These are phyloP conservation scores for Neotoma lepida DNA, from an alignment of 2,113 vertebrate species.

Conservation along the genomic window DNA sequence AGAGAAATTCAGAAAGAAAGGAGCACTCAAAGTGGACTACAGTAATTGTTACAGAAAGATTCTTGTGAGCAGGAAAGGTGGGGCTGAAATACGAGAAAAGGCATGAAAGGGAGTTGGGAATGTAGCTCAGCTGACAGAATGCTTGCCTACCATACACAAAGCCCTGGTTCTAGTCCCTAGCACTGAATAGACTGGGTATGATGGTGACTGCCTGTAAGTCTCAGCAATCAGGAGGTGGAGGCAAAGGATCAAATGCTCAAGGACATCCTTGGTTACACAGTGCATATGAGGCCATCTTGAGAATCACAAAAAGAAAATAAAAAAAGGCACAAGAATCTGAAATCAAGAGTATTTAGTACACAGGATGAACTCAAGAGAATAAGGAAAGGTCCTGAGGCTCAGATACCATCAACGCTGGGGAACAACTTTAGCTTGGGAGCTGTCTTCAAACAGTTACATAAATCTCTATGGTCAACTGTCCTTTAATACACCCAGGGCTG, in stretches of 20 bases:
- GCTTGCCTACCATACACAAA: neutral
- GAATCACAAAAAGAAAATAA: neutral
- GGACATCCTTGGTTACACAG: neutral
- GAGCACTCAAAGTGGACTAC: conserved; percentile 17
- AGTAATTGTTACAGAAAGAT: neutral
- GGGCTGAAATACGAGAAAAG: neutral
- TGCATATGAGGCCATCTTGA: neutral
- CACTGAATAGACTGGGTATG: neutral
- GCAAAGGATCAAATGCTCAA: neutral
- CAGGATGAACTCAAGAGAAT: neutral
- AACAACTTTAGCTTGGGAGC: conserved; percentile 6
- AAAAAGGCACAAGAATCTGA: neutral
- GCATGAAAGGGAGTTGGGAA: neutral
- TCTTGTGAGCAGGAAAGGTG: neutral
- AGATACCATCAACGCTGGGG: neutral
- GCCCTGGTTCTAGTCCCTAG: neutral
- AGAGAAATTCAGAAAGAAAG: conserved; percentile 11
- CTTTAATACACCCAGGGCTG: conserved; percentile 41
- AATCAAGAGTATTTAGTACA: neutral
- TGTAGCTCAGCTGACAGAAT: neutral
- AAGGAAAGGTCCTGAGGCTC: conserved; percentile 26
- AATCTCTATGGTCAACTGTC: conserved; percentile 34
- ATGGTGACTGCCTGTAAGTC: neutral
- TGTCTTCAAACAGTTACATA: conserved; percentile 37
- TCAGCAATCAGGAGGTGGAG: neutral